A percentile compares a stretch with the other conserved stretches of the same genome.
These are phyloP conservation scores for Hylaeus anthracinus DNA, from an alignment of 1,140 invertebrate genomes.

Conservation along the genomic window DNA sequence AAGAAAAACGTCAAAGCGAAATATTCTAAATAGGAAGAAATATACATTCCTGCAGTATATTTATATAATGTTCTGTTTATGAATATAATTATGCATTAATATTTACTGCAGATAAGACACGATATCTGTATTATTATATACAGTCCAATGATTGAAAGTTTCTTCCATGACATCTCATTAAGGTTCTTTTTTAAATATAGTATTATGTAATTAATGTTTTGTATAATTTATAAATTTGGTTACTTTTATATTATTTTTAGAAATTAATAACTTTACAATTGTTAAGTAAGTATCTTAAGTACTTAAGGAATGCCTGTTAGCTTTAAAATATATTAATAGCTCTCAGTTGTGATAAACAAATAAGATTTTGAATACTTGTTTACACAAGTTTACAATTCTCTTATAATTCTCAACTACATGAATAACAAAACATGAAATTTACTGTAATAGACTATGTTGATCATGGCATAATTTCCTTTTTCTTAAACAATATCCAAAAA, in stretches of 20 bases:
- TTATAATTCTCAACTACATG: background rate
- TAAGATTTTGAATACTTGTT: background rate
- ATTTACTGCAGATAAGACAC: background rate
- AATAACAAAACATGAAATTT: background rate
- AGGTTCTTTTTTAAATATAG: constrained; percentile 14
- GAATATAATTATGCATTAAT: constrained; percentile 21
- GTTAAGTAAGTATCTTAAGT: background rate
- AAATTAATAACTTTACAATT: background rate
- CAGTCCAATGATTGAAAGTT: constrained; percentile 9
- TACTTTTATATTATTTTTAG: constrained; percentile 5
- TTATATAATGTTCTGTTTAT: constrained; percentile 1
- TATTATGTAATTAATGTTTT: constrained; percentile 13
- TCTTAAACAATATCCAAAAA: background rate
- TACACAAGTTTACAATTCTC: background rate
- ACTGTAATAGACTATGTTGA: background rate
- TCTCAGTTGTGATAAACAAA: constrained; percentile 14
- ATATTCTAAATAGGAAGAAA: constrained; percentile 16
- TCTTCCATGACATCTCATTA: constrained; percentile 10
- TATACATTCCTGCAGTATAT: constrained; percentile 27
- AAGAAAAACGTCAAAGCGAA: constrained; percentile 9
- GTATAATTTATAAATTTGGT: constrained; percentile 7
- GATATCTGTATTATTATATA: constrained; percentile 7
- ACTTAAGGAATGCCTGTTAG: constrained; percentile 9
- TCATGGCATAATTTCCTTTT: background rate
- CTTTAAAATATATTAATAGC: constrained; percentile 8